A percentile compares a stretch with the other conserved stretches of the same genome.
phyloP scores from a whole-genome alignment of 23 tunicate species.

The Diplosoma virens region DNA sequence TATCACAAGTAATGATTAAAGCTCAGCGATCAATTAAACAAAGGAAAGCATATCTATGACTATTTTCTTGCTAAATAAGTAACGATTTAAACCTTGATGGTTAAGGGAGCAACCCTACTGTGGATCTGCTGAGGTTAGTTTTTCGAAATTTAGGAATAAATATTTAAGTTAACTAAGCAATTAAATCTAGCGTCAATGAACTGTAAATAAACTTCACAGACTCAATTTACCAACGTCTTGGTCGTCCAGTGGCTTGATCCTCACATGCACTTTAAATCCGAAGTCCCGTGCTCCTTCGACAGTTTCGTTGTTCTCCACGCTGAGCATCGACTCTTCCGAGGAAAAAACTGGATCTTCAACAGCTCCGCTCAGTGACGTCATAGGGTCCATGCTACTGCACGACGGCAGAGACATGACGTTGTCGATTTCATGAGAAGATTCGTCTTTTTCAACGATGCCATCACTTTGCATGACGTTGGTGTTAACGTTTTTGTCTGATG shows the following conservation, averaged over 20 bases:
- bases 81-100: no score
- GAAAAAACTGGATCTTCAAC: background rate
- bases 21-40: no score
- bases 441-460: no score
- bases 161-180: background rate
- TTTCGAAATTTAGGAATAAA: background rate
- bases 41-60: no score
- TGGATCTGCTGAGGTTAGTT: no score
- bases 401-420: background rate
- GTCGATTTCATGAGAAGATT: background rate
- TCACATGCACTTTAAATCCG: slow-evolving; percentile 60
- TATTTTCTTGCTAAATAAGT: no score
- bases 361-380: background rate
- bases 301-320: background rate
- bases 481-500: background rate
- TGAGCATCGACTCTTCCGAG: background rate
- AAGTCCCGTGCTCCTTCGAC: background rate
- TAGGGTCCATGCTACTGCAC: background rate
- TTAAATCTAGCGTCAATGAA: background rate
- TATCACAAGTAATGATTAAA: no score
- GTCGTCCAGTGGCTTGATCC: slow-evolving; percentile 81
- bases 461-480: background rate
- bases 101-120: no score
- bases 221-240: slow-evolving; percentile 50
- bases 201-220: background rate